Conservation (phyloP, 2,113 vertebrate genomes). For the Notothenia coriiceps region DNA sequence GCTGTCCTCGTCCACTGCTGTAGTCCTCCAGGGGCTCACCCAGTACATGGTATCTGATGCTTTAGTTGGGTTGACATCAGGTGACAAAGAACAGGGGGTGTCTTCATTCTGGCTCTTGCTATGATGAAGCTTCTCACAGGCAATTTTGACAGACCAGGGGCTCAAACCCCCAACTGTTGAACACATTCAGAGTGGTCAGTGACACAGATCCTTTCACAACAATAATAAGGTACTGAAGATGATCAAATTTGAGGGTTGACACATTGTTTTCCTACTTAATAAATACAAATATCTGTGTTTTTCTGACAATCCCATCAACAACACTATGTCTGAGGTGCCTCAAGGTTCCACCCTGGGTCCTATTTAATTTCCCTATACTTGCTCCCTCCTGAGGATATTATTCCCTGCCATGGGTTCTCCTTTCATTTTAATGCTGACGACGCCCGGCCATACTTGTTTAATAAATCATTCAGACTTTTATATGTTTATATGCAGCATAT, state of each 20-base stretch:
- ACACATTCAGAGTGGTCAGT: neutral
- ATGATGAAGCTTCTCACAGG: conserved; percentile 50
- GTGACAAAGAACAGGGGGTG: neutral
- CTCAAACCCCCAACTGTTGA: conserved; percentile 76
- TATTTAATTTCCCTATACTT: neutral
- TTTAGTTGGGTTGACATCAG: neutral
- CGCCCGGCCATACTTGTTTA: neutral
- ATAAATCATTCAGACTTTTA: too few relatives aligned
- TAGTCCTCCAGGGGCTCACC: conserved; percentile 82
- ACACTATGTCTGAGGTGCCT: neutral
- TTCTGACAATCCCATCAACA: fast-evolving
- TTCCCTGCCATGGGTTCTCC: neutral
- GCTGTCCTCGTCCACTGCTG: conserved; percentile 72
- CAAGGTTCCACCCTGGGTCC: neutral
- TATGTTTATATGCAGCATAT: too few relatives aligned
- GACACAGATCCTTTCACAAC: neutral
- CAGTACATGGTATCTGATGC: conserved; percentile 61
- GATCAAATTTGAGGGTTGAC: neutral
- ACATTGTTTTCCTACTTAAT: neutral
- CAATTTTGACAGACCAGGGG: conserved; percentile 41
- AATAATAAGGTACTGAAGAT: neutral
- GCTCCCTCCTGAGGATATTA: neutral
- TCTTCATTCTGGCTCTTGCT: conserved; percentile 17
- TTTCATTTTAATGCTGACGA: neutral
- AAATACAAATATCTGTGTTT: neutral